A percentile compares a stretch with the other conserved stretches of the same genome.
Conservation (phyloP, 2,113 vertebrate genomes). For the Catharus bicknelli region DNA sequence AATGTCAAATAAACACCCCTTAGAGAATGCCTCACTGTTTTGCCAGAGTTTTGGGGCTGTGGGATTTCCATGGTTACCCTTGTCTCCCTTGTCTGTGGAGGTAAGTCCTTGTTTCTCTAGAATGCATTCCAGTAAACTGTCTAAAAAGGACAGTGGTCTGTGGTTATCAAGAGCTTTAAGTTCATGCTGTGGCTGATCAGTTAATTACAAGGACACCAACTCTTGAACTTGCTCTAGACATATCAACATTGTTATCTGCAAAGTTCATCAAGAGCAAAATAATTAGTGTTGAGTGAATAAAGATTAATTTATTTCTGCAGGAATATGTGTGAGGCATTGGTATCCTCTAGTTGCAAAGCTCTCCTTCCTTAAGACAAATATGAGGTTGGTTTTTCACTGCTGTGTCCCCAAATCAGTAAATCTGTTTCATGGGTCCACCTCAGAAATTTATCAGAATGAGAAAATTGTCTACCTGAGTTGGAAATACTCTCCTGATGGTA, state of each 20-base stretch:
- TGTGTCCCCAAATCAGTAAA: neutral
- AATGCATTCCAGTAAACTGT: neutral
- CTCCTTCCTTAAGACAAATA: neutral
- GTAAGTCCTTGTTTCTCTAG: neutral
- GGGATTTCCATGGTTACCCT: neutral
- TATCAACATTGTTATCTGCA: neutral
- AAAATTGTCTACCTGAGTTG: neutral
- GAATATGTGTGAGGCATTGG: neutral
- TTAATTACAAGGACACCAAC: neutral
- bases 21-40: neutral
- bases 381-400: neutral
- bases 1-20: neutral
- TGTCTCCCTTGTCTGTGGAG: neutral
- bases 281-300: neutral
- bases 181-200: neutral
- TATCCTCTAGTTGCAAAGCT: neutral
- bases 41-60: neutral
- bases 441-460: neutral
- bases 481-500: neutral
- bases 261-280: neutral
- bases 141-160: neutral
- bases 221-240: neutral
- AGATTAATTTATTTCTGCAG: neutral
- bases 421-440: neutral
- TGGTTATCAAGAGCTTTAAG: neutral